Evolutionary conservation across 2,113 vertebrate species (phyloP).

Genomic region (Pseudolaguvia tuberculata): DNA sequence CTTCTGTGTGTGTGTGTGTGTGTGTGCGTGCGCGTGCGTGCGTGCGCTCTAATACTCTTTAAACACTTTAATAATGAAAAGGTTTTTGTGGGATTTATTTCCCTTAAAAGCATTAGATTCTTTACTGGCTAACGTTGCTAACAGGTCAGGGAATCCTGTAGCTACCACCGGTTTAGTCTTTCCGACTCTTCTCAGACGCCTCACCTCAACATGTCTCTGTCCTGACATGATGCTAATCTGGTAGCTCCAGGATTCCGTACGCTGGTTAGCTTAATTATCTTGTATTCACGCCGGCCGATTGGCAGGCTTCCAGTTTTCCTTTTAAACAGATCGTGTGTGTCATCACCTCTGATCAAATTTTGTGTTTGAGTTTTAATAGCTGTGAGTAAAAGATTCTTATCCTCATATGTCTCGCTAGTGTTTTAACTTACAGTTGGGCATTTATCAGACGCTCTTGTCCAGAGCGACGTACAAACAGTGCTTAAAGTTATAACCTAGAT

Average conservation of each 20-base stretch:
- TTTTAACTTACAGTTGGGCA: too few relatives aligned
- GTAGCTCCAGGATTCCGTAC: not conserved
- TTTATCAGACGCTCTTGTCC: too few relatives aligned
- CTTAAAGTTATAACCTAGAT: too few relatives aligned
- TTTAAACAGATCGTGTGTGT: too few relatives aligned
- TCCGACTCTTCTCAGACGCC: not conserved
- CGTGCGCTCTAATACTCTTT: too few relatives aligned
- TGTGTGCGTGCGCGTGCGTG: too few relatives aligned
- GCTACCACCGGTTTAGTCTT: not conserved
- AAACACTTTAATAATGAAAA: too few relatives aligned
- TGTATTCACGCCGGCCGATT: not conserved
- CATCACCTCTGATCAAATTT: not conserved
- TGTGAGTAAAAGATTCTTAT: slow-evolving; percentile 17
- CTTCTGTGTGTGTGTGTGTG: too few relatives aligned
- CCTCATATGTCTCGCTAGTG: not conserved
- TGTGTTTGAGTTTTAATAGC: slow-evolving; percentile 12
- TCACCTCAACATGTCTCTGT: not conserved
- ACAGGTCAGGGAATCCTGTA: not conserved
- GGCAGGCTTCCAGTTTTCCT: not conserved
- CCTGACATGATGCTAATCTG: not conserved
- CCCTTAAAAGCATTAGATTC: too few relatives aligned
- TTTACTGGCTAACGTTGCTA: not conserved
- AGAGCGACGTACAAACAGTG: too few relatives aligned
- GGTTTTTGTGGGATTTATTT: too few relatives aligned
- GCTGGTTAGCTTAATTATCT: not conserved